Evolutionary conservation across 2,797 vertebrate genomes (phyloP).

Genomic region (Atherinosoma microstoma): DNA sequence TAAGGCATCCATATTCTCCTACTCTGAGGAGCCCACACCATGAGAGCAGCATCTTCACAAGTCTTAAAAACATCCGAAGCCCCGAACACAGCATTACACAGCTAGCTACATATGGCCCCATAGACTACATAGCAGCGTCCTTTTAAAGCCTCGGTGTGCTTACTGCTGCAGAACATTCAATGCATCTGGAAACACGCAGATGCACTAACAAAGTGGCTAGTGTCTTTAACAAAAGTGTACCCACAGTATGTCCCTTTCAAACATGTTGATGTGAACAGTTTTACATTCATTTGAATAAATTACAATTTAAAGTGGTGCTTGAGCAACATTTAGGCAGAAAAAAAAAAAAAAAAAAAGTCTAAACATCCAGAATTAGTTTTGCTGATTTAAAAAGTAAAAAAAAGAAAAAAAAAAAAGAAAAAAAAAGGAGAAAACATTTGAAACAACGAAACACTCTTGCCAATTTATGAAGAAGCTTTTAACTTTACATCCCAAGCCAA

Average conservation of each 20-base stretch:
- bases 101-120: constrained; percentile 57
- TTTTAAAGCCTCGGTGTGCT: constrained; percentile 36
- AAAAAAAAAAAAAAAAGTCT: not conserved
- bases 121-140: constrained; percentile 33
- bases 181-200: constrained; percentile 51
- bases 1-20: constrained; percentile 54
- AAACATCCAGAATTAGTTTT: constrained; percentile 37
- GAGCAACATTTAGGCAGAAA: constrained; percentile 21
- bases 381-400: constrained; percentile 12
- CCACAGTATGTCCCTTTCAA: constrained; percentile 47
- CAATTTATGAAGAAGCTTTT: constrained; percentile 29
- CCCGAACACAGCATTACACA: constrained; percentile 53
- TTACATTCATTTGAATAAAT: constrained; percentile 64
- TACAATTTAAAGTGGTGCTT: constrained; percentile 49
- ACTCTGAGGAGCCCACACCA: constrained; percentile 46
- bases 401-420: not conserved
- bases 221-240: constrained; percentile 62
- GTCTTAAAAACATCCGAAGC: constrained; percentile 50
- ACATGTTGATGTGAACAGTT: constrained; percentile 41
- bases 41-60: constrained; percentile 59
- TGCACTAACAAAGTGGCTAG: constrained; percentile 66
- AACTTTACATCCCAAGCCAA: constrained; percentile 27
- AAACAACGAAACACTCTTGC: constrained; percentile 38
- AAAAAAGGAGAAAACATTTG: not conserved
- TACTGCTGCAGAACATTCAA: constrained; percentile 52